Percentiles rank a stretch among this genome's conserved stretches.
Evolutionary conservation across 2,797 vertebrate species (phyloP).

Genomic region (Eutrigla gurnardus): DNA sequence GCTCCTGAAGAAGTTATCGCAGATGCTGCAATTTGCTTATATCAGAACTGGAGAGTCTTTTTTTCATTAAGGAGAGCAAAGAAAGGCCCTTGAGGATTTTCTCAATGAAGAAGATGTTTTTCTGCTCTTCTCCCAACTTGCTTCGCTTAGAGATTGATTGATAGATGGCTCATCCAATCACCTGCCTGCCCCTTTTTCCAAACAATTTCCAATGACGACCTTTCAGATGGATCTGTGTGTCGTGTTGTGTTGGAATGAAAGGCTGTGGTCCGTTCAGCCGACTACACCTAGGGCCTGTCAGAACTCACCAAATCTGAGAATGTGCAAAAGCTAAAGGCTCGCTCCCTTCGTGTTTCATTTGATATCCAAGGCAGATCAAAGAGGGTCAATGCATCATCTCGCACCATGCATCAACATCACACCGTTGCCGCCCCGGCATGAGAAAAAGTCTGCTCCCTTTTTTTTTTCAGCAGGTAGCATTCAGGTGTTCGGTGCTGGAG

Average conservation of each 20-base stretch:
- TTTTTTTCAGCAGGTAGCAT: conserved; percentile 43
- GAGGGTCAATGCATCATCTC: conserved; percentile 26
- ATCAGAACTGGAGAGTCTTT: too few species aligned
- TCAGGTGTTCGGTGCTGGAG: conserved; percentile 46
- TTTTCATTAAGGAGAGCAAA: too few species aligned
- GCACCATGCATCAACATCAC: conserved; percentile 17
- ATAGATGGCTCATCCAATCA: too few species aligned
- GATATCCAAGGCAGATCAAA: conserved; percentile 11
- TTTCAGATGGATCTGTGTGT: conserved; percentile 33
- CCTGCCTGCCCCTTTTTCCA: too few species aligned
- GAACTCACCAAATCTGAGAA: conserved; percentile 27
- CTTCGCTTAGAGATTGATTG: too few species aligned
- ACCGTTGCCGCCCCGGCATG: conserved; percentile 30
- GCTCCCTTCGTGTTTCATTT: conserved; percentile 26
- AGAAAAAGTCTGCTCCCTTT: conserved; percentile 40
- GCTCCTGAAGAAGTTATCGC: too few species aligned
- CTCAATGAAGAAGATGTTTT: too few species aligned
- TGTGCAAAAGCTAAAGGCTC: not conserved
- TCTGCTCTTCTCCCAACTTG: too few species aligned
- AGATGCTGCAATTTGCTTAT: too few species aligned
- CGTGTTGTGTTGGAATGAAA: conserved; percentile 29
- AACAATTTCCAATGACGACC: too few species aligned
- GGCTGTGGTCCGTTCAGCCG: conserved; percentile 32
- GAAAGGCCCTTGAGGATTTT: too few species aligned
- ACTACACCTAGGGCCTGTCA: conserved; percentile 28